These are phyloP conservation scores for Nibea coibor DNA, from an alignment of 2,113 vertebrate genomes.

Conservation along the genomic window DNA sequence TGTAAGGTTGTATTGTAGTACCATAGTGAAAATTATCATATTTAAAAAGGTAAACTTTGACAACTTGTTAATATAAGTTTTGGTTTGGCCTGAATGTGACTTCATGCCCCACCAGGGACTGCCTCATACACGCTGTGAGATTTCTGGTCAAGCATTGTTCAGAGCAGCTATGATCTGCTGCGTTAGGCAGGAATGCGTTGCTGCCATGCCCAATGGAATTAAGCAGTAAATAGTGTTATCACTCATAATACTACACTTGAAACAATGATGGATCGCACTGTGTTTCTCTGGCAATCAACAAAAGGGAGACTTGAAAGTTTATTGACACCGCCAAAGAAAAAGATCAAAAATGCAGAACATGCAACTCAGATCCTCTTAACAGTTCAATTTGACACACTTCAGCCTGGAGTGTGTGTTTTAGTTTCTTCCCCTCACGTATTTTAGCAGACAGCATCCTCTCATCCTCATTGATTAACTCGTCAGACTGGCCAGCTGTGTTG, in stretches of 20 bases:
- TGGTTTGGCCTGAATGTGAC: too few species aligned
- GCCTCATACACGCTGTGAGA: too few species aligned
- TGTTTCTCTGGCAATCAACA: background rate
- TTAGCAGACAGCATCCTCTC: slow-evolving; percentile 68
- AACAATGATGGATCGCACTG: background rate
- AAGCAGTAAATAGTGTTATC: background rate
- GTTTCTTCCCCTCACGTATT: slow-evolving; percentile 42
- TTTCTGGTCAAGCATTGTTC: too few species aligned
- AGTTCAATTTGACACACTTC: slow-evolving; percentile 55
- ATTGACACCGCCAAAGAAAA: slow-evolving; percentile 26
- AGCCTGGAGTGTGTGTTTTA: slow-evolving; percentile 57
- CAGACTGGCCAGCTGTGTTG: slow-evolving; percentile 76
- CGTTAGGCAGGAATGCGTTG: too few species aligned
- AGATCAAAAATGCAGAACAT: slow-evolving; percentile 41
- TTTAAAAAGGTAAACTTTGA: too few species aligned
- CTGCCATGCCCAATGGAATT: too few species aligned
- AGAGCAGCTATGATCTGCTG: too few species aligned
- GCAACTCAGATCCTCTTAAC: slow-evolving; percentile 63
- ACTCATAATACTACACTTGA: background rate
- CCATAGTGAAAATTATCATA: too few species aligned
- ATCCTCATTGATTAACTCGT: slow-evolving; percentile 79
- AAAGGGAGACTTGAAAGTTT: slow-evolving; percentile 38
- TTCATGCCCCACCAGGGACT: too few species aligned
- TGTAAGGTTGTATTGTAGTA: too few species aligned
- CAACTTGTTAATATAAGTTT: too few species aligned